Evolutionary conservation across 1,140 invertebrate species (phyloP).

Genomic region (Drosophila ficusphila): DNA sequence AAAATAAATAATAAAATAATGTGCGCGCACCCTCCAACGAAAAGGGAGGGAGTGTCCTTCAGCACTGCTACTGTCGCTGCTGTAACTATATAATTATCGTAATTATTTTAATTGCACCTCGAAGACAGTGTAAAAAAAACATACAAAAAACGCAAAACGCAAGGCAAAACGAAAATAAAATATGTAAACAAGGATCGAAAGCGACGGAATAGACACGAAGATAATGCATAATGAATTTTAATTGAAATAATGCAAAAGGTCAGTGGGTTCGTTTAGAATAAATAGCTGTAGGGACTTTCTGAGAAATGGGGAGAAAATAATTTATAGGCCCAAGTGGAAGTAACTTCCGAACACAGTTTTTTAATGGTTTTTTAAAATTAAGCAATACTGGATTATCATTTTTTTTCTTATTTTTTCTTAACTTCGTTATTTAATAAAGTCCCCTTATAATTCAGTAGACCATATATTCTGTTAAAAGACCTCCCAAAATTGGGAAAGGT

Average conservation of each 20-base stretch:
- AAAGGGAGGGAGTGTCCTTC: conserved; percentile 26
- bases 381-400: neutral
- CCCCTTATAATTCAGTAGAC: neutral
- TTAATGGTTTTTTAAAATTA: too few species aligned
- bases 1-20: conserved; percentile 59
- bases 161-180: conserved; percentile 34
- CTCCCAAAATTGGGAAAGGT: too few species aligned
- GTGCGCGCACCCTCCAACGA: conserved; percentile 13
- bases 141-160: conserved; percentile 7
- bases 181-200: conserved; percentile 50
- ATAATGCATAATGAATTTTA: conserved; percentile 40
- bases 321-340: neutral
- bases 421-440: too few species aligned
- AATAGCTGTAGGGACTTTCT: neutral
- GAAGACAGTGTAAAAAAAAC: conserved; percentile 1
- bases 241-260: conserved; percentile 36
- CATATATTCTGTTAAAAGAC: too few species aligned
- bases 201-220: conserved; percentile 37
- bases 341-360: too few species aligned
- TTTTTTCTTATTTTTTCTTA: neutral
- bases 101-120: conserved; percentile 57
- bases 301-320: neutral
- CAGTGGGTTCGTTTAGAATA: conserved; percentile 18
- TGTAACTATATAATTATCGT: conserved; percentile 56
- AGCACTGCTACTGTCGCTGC: conserved; percentile 3